A percentile compares a stretch with the other conserved stretches of the same genome.
Evolutionary conservation across 37 sponge, comb jelly and placozoan species (phyloP).

Genomic region (Crambe crambe): DNA sequence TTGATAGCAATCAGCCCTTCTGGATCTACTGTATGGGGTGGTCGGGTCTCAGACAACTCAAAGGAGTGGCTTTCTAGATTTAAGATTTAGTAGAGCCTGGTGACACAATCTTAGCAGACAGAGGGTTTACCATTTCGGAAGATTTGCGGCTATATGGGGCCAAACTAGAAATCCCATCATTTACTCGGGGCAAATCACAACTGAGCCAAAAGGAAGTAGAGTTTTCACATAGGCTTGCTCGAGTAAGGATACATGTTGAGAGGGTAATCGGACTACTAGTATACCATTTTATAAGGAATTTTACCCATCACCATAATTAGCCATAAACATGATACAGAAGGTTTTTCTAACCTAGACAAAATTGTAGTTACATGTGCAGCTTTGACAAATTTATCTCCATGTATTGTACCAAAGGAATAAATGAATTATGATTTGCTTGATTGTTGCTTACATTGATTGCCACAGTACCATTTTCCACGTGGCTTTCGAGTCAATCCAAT

Average conservation of each 20-base stretch:
- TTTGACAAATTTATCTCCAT: conserved; percentile 16
- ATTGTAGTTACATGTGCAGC: conserved; percentile 43
- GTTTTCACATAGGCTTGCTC: conserved; percentile 11
- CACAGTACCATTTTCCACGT: neutral
- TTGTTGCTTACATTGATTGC: conserved; percentile 20
- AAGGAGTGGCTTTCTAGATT: conserved; percentile 36
- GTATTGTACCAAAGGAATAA: neutral
- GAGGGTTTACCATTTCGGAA: conserved; percentile 40
- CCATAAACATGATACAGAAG: neutral
- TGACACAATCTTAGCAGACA: conserved; percentile 41
- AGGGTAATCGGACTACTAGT: conserved; percentile 40
- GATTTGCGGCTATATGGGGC: conserved; percentile 39
- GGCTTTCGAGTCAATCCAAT: neutral
- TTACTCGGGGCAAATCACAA: conserved; percentile 38
- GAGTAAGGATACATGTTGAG: conserved; percentile 56
- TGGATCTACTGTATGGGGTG: conserved; percentile 37
- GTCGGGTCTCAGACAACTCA: conserved; percentile 43
- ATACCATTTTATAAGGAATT: conserved; percentile 19
- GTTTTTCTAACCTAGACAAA: conserved; percentile 30
- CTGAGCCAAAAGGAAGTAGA: conserved; percentile 40
- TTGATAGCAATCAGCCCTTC: conserved; percentile 43
- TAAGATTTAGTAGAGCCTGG: conserved; percentile 21
- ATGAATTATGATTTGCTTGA: neutral
- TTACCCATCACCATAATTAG: conserved; percentile 15
- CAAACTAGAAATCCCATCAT: conserved; percentile 44